Evolutionary conservation across 2,888 invertebrate genomes (phyloP).

Genomic region (Meghimatium bilineatum): DNA sequence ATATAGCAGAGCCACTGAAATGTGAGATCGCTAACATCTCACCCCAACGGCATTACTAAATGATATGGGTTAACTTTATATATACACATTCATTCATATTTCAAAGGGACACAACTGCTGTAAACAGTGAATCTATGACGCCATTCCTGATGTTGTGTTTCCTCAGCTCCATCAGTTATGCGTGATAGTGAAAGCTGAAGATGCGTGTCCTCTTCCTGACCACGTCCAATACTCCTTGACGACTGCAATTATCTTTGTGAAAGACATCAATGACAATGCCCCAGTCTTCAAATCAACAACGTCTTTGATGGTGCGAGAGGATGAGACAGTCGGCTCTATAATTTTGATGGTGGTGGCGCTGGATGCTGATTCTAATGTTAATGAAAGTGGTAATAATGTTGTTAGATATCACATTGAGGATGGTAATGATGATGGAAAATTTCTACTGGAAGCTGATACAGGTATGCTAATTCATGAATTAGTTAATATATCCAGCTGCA

Average conservation of each 20-base stretch:
- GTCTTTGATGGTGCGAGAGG: conserved; percentile 67
- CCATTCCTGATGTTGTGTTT: neutral
- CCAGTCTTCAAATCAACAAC: conserved; percentile 66
- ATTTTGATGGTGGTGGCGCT: conserved; percentile 67
- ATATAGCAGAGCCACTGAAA: no score
- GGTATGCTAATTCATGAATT: conserved; percentile 84
- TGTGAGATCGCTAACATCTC: no score
- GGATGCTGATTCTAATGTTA: conserved; percentile 69
- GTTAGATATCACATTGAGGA: conserved; percentile 63
- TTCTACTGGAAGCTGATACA: conserved; percentile 88
- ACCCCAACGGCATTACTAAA: no score
- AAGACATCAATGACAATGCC: conserved; percentile 73
- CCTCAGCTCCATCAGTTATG: conserved; percentile 55
- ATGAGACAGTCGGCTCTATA: conserved; percentile 68
- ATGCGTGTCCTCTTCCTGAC: conserved; percentile 59
- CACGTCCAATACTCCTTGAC: conserved; percentile 59
- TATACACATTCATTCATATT: no score
- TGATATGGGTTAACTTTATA: no score
- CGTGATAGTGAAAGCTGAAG: conserved; percentile 66
- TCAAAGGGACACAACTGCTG: no score
- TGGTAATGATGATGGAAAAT: conserved; percentile 79
- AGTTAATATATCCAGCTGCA: no score
- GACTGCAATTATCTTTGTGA: conserved; percentile 64
- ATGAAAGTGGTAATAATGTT: conserved; percentile 66
- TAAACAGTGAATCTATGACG: no score